Conservation (phyloP, 2,888 invertebrate species). For the Stictocephala bisonia region DNA sequence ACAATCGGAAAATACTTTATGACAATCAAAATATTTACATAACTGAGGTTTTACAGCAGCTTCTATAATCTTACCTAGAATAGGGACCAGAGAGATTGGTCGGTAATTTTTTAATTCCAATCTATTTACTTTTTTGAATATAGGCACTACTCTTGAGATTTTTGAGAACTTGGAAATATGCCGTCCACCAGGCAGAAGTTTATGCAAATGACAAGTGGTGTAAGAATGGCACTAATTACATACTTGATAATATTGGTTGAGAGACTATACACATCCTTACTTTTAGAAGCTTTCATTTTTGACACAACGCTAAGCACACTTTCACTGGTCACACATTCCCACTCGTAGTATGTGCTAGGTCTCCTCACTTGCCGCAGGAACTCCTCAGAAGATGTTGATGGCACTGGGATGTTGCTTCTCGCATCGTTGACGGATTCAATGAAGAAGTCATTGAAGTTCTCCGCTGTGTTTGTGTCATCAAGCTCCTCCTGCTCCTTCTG, state of each 20-base stretch:
- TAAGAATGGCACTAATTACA: too few species aligned
- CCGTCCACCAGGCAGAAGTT: too few species aligned
- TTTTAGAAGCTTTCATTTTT: not conserved
- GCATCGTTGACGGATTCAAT: not conserved
- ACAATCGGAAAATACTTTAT: not conserved
- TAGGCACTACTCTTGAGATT: not conserved
- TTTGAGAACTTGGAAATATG: conserved; percentile 1
- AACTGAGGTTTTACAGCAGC: not conserved
- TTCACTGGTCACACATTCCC: not conserved
- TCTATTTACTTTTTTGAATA: not conserved
- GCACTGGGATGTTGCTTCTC: not conserved
- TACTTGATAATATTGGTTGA: not conserved
- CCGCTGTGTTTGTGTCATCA: not conserved
- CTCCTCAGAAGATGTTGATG: not conserved
- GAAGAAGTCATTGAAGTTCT: not conserved
- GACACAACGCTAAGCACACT: not conserved
- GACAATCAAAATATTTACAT: not conserved
- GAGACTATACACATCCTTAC: not conserved
- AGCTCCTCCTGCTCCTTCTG: not conserved
- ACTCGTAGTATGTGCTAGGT: not conserved
- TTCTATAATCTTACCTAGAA: not conserved
- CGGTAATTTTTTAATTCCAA: not conserved
- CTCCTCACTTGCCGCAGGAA: not conserved
- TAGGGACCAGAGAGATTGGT: conserved; percentile 7
- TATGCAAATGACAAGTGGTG: too few species aligned